Evolutionary conservation across 2,797 vertebrate genomes (phyloP).

Genomic region (Echiichthys vipera): DNA sequence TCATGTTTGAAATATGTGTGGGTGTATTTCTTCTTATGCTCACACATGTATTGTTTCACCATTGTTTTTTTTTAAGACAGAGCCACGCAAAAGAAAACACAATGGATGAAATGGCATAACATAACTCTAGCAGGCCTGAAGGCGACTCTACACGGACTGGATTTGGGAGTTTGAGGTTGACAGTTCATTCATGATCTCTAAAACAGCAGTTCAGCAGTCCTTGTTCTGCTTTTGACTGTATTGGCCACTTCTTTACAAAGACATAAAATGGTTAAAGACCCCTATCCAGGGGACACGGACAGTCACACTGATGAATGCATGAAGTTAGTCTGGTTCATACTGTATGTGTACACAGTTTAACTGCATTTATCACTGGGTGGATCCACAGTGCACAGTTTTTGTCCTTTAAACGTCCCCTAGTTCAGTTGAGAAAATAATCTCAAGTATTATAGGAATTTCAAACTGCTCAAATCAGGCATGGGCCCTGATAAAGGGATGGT

Average conservation of each 20-base stretch:
- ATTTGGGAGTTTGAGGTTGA: slow-evolving; percentile 1
- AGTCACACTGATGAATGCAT: neutral
- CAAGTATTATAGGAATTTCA: no score
- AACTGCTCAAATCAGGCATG: no score
- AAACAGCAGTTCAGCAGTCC: neutral
- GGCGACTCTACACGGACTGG: slow-evolving; percentile 23
- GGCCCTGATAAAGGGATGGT: no score
- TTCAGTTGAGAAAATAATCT: no score
- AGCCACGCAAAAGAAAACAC: slow-evolving; percentile 34
- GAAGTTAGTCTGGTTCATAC: neutral
- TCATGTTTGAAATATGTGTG: slow-evolving; percentile 30
- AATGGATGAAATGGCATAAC: slow-evolving; percentile 36
- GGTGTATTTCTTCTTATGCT: slow-evolving; percentile 19
- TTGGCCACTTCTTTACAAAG: neutral
- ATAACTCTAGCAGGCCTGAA: slow-evolving; percentile 35
- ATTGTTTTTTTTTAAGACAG: slow-evolving; percentile 10
- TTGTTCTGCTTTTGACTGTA: neutral
- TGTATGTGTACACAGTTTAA: neutral
- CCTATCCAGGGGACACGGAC: neutral
- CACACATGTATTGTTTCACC: slow-evolving; percentile 36
- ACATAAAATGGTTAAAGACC: neutral
- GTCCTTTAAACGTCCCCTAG: no score
- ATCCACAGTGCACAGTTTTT: no score
- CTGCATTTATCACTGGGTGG: neutral
- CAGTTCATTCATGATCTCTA: slow-evolving; percentile 19